Percentiles rank a stretch among this genome's conserved stretches.
Evolutionary conservation across 30 jellyfish, hydroid and myxozoan species (phyloP).

Genomic region (Pseudorhiza aurosa): DNA sequence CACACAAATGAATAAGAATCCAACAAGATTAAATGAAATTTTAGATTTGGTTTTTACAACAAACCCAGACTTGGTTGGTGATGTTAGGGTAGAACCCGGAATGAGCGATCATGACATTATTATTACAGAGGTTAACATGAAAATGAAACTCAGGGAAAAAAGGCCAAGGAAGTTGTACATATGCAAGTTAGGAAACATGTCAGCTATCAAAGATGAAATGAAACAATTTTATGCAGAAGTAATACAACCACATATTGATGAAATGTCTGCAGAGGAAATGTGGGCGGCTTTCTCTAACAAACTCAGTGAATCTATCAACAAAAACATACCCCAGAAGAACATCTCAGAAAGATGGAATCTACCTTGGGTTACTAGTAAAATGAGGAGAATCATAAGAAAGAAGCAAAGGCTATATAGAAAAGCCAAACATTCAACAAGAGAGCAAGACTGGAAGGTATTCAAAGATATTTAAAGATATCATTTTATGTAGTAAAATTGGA

Average conservation of each 20-base stretch:
- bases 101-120: conserved; percentile 40
- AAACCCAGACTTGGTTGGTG: conserved; percentile 32
- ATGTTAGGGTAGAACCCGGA: conserved; percentile 5
- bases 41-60: conserved; percentile 31
- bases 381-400: conserved; percentile 23
- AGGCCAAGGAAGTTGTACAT: conserved; percentile 16
- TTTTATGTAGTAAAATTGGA: too few relatives aligned
- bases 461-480: too few relatives aligned
- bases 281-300: conserved; percentile 19
- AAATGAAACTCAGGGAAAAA: background rate
- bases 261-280: conserved; percentile 13
- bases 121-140: conserved; percentile 25
- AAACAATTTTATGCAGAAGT: conserved; percentile 2
- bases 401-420: conserved; percentile 22
- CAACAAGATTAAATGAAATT: conserved; percentile 19
- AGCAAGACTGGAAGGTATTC: conserved; percentile 14
- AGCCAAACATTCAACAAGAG: conserved; percentile 2
- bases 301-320: conserved; percentile 7
- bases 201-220: conserved; percentile 3
- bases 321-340: conserved; percentile 35
- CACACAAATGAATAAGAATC: conserved; percentile 6
- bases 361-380: conserved; percentile 18
- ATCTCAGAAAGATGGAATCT: conserved; percentile 16
- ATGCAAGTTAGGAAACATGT: conserved; percentile 16
- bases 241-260: background rate